Evolutionary conservation across 2,113 vertebrate genomes (phyloP).

Genomic region (Myotis yumanensis): DNA sequence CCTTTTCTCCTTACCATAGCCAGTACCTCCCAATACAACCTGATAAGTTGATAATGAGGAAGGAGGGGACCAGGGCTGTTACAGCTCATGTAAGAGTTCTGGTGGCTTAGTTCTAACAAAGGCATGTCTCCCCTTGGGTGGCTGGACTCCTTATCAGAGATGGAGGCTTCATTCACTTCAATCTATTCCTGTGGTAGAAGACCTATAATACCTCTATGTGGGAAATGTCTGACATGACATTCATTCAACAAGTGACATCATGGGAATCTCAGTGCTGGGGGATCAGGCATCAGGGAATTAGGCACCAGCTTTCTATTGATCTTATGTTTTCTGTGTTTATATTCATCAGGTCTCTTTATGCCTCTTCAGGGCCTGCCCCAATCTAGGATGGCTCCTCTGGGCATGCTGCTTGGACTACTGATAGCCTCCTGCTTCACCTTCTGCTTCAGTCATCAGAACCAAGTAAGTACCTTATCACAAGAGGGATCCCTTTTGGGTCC

Average conservation of each 20-base stretch:
- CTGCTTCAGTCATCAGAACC: slow-evolving; percentile 63
- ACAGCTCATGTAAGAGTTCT: not conserved
- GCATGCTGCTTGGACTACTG: slow-evolving; percentile 57
- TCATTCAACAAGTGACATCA: not conserved
- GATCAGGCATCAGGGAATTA: not conserved
- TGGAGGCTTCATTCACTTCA: slow-evolving; percentile 18
- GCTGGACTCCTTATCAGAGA: not conserved
- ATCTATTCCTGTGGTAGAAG: not conserved
- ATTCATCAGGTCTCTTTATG: slow-evolving; percentile 34
- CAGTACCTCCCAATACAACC: not conserved
- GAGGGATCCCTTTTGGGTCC: not conserved
- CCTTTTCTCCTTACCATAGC: not conserved
- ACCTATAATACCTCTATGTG: not conserved
- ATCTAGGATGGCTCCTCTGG: slow-evolving; percentile 13
- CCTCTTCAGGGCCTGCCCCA: not conserved
- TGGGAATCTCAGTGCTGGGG: not conserved
- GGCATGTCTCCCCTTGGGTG: not conserved
- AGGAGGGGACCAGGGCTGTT: not conserved
- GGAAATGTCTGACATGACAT: slow-evolving; percentile 14
- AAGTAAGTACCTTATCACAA: slow-evolving; percentile 57
- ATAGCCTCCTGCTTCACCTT: slow-evolving; percentile 56
- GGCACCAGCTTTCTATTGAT: slow-evolving; percentile 21
- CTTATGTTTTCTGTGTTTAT: slow-evolving; percentile 48
- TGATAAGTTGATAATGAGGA: slow-evolving; percentile 1
- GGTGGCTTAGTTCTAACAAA: not conserved